phyloP scores from a whole-genome alignment of 1,140 invertebrate species.

The Penaeus chinensis region DNA sequence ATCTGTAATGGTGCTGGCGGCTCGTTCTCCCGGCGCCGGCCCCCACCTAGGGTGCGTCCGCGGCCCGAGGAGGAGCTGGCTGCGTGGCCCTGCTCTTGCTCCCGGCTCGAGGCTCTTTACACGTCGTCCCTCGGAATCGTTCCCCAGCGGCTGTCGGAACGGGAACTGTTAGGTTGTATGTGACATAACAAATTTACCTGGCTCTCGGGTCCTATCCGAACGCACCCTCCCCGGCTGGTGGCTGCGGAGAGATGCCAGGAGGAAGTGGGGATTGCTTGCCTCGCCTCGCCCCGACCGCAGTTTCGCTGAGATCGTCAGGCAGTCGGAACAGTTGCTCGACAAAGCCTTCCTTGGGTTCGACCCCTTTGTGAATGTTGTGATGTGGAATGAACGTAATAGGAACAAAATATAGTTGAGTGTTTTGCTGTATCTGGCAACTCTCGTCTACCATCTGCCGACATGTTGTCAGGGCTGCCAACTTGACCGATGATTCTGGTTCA shows the following conservation, averaged over 20 bases:
- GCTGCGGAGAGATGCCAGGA: not conserved
- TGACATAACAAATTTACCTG: slow-evolving; percentile 15
- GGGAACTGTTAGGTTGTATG: too few species aligned
- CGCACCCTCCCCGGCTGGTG: not conserved
- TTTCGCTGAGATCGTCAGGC: too few species aligned
- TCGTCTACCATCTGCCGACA: slow-evolving; percentile 39
- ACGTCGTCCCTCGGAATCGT: too few species aligned
- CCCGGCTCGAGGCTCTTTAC: too few species aligned
- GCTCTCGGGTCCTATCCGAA: not conserved
- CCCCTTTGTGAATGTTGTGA: too few species aligned
- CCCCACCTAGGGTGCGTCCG: too few species aligned
- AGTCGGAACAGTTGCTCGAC: too few species aligned
- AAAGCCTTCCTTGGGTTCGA: too few species aligned
- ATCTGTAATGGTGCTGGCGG: not conserved
- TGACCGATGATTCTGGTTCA: slow-evolving; percentile 32
- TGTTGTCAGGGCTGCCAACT: slow-evolving; percentile 49
- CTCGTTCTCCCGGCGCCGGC: not conserved
- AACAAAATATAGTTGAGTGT: not conserved
- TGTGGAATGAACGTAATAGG: too few species aligned
- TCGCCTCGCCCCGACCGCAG: too few species aligned
- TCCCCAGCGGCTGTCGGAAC: too few species aligned
- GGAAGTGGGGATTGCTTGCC: too few species aligned
- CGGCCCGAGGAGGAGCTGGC: not conserved
- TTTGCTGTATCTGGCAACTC: slow-evolving; percentile 33
- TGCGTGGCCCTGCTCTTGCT: not conserved